These are phyloP conservation scores for Eptesicus fuscus DNA, from an alignment of 2,113 vertebrate genomes.

Conservation along the genomic window DNA sequence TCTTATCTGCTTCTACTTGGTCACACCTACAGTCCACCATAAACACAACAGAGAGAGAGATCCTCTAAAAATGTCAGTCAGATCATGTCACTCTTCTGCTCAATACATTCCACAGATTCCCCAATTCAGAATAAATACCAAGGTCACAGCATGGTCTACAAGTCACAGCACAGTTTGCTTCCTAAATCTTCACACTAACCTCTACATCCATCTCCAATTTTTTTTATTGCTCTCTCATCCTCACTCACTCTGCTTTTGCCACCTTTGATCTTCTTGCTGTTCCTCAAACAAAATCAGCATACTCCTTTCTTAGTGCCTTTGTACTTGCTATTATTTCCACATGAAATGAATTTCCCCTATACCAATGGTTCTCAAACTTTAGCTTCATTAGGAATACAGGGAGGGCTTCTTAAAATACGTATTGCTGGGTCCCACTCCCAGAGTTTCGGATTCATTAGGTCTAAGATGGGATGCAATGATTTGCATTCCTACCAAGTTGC, in stretches of 20 bases:
- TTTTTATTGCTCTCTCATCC: background rate
- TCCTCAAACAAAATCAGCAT: background rate
- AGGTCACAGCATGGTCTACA: background rate
- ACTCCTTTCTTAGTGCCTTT: background rate
- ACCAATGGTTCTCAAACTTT: background rate
- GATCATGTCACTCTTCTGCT: background rate
- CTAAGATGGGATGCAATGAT: background rate
- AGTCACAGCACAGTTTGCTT: background rate
- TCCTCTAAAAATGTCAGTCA: background rate
- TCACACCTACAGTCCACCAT: background rate
- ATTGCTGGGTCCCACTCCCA: background rate
- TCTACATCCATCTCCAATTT: background rate
- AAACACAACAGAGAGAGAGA: background rate
- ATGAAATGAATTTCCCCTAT: background rate
- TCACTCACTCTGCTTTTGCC: background rate
- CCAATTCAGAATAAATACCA: background rate
- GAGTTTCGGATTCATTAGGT: background rate
- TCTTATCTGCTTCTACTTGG: background rate
- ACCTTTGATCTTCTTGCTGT: background rate
- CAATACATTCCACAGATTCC: background rate
- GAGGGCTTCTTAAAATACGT: background rate
- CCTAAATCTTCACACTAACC: background rate
- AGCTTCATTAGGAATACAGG: background rate
- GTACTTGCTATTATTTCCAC: background rate
- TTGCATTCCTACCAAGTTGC: background rate